A percentile compares a stretch with the other conserved stretches of the same genome.
phyloP scores from a whole-genome alignment of 2,113 vertebrate genomes.

The Atherinomorus stipes region DNA sequence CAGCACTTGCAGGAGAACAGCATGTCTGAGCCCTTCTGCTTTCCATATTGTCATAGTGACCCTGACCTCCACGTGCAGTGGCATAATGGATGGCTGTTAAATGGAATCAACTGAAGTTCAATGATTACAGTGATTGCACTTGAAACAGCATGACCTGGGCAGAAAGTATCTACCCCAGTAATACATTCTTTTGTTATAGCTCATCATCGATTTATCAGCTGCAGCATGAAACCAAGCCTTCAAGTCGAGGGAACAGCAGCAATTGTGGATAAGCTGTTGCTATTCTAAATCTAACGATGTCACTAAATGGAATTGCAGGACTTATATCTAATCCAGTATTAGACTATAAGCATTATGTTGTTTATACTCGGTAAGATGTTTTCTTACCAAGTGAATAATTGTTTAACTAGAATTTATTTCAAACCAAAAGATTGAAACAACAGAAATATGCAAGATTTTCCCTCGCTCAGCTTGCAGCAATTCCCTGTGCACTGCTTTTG shows the following conservation, averaged over 20 bases:
- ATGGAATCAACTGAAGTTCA: conserved; percentile 2
- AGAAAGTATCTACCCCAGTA: not conserved
- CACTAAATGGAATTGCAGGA: too few species aligned
- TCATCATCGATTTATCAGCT: not conserved
- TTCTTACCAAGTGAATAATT: too few species aligned
- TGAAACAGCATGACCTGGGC: not conserved
- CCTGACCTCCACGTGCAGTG: conserved; percentile 33
- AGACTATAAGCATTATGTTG: too few species aligned
- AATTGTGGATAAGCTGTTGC: not conserved
- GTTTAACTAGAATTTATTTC: too few species aligned
- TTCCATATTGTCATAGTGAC: conserved; percentile 45
- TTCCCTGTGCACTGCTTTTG: too few species aligned
- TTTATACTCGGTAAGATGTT: too few species aligned
- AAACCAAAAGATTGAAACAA: too few species aligned
- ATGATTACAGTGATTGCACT: conserved; percentile 16
- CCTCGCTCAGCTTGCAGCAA: too few species aligned
- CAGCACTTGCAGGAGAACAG: conserved; percentile 1
- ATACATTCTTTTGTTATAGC: conserved; percentile 12
- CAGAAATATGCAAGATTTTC: too few species aligned
- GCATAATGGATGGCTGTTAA: conserved; percentile 37
- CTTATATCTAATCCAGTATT: too few species aligned
- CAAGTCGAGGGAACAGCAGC: not conserved
- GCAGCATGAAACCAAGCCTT: conserved; percentile 5
- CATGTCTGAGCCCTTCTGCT: conserved; percentile 13
- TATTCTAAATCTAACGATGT: not conserved